Evolutionary conservation across 2,888 invertebrate genomes (phyloP).

Genomic region (Xanthorhoe designata): DNA sequence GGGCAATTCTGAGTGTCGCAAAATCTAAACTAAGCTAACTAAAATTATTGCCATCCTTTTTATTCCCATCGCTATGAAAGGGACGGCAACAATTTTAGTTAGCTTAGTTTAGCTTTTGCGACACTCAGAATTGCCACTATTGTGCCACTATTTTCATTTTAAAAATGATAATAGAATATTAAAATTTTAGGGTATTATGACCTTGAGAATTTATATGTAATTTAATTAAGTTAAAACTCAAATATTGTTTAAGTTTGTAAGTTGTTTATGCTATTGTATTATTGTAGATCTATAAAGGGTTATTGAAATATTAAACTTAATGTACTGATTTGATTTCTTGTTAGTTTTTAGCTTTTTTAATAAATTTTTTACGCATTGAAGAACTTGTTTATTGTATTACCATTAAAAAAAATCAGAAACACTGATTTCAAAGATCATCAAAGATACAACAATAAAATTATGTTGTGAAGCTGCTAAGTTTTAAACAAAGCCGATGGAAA

Average conservation of each 20-base stretch:
- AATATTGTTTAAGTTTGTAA: conserved; percentile 27
- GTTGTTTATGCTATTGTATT: conserved; percentile 35
- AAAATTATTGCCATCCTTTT: too few relatives aligned
- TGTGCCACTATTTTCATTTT: conserved; percentile 47
- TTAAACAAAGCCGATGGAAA: too few relatives aligned
- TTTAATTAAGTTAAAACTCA: conserved; percentile 41
- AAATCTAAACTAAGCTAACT: too few relatives aligned
- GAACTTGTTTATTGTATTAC: background rate
- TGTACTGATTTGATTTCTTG: conserved; percentile 29
- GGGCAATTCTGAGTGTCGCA: too few relatives aligned
- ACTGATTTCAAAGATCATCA: too few relatives aligned
- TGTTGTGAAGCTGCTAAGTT: too few relatives aligned
- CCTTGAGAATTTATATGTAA: conserved; percentile 52
- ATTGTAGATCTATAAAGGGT: conserved; percentile 22
- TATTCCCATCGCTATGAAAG: too few relatives aligned
- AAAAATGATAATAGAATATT: conserved; percentile 51
- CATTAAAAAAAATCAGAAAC: too few relatives aligned
- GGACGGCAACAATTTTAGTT: too few relatives aligned
- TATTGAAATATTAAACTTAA: conserved; percentile 31
- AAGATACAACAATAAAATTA: too few relatives aligned
- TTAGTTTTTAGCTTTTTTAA: conserved; percentile 30
- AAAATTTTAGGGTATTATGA: conserved; percentile 48
- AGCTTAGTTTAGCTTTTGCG: too few relatives aligned
- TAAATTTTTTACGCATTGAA: conserved; percentile 40
- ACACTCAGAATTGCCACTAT: too few relatives aligned